A percentile compares a stretch with the other conserved stretches of the same genome.
phyloP scores from a whole-genome alignment of 2,797 vertebrate genomes.

The Macrochelys suwanniensis region DNA sequence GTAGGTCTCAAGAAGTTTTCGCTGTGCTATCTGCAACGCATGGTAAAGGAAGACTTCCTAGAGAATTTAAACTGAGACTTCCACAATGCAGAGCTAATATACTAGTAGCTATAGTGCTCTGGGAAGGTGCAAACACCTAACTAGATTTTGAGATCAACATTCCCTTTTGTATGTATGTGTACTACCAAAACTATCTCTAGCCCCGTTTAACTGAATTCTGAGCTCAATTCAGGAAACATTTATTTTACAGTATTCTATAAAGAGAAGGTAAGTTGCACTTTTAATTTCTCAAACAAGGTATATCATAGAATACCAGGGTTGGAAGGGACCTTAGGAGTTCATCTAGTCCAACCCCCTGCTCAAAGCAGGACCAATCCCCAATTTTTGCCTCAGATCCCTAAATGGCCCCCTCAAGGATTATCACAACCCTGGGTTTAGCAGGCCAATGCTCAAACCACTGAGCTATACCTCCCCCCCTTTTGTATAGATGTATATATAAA shows the following conservation, averaged over 20 bases:
- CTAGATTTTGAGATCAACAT: background rate
- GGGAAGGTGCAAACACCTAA: background rate
- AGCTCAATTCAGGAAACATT: background rate
- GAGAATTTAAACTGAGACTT: background rate
- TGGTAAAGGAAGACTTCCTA: background rate
- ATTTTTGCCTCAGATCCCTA: too few relatives aligned
- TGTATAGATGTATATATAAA: background rate
- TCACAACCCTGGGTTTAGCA: too few relatives aligned
- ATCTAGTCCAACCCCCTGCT: too few relatives aligned
- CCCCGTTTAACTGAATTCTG: too few relatives aligned
- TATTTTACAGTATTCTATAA: background rate
- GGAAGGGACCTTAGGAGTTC: too few relatives aligned
- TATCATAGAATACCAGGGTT: too few relatives aligned
- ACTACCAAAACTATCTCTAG: too few relatives aligned
- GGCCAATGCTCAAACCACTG: too few relatives aligned
- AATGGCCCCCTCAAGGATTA: too few relatives aligned
- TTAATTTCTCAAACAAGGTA: background rate
- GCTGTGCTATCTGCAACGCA: background rate
- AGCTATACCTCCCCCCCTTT: too few relatives aligned
- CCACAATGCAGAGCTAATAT: too few relatives aligned
- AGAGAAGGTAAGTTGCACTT: accelerated
- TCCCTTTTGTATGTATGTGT: background rate
- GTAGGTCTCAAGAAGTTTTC: background rate
- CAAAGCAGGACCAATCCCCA: too few relatives aligned
- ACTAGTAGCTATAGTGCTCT: background rate